phyloP scores from a whole-genome alignment of 1,140 invertebrate species.

The Orchestia grillus region DNA sequence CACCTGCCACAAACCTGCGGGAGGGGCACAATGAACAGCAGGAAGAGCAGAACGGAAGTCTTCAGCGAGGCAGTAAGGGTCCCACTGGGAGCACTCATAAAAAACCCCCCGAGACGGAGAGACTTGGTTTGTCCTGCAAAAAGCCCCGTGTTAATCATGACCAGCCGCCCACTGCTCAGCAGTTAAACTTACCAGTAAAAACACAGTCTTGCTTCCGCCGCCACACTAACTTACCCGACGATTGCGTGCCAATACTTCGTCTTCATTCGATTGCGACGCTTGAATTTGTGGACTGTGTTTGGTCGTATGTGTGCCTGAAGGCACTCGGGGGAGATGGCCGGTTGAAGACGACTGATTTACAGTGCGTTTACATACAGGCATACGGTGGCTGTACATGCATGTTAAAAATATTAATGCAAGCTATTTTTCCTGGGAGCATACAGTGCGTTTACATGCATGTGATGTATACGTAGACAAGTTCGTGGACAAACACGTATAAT shows the following conservation, averaged over 20 bases:
- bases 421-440: no score
- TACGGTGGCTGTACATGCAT: no score
- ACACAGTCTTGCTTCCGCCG: background rate
- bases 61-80: background rate
- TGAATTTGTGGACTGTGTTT: background rate
- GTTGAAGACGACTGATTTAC: no score
- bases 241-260: background rate
- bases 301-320: no score
- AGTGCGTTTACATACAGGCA: no score
- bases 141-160: background rate
- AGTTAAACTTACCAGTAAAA: background rate
- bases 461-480: no score
- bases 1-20: background rate
- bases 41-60: background rate
- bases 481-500: no score
- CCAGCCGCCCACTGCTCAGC: background rate
- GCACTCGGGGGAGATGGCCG: no score
- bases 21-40: background rate
- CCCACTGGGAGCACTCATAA: background rate
- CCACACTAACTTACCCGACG: background rate
- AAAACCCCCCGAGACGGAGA: background rate
- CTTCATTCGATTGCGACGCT: background rate
- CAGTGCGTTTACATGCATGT: no score
- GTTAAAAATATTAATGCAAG: background rate
- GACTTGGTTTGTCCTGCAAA: background rate